A percentile compares a stretch with the other conserved stretches of the same genome.
Conservation (phyloP, 2,113 vertebrate species). For the Noctilio leporinus region DNA sequence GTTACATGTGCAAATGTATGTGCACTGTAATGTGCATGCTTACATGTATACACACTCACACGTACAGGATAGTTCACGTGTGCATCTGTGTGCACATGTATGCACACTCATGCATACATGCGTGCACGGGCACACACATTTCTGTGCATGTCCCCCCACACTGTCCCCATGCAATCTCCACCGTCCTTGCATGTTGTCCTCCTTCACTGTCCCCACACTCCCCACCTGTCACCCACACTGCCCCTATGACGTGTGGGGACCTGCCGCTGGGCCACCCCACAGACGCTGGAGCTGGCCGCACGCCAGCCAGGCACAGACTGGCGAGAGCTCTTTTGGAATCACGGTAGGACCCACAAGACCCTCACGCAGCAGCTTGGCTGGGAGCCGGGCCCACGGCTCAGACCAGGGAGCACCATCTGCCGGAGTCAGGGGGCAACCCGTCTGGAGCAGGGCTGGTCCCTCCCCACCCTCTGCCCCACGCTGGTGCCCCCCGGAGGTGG, state of each 20-base stretch:
- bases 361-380: neutral
- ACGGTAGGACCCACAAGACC: neutral
- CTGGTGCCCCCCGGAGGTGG: neutral
- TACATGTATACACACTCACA: accelerated
- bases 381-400: neutral
- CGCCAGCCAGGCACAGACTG: accelerated
- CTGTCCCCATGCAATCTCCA: neutral
- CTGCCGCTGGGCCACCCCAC: neutral
- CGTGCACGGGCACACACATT: neutral
- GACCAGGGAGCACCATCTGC: neutral
- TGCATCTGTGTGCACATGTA: too few relatives aligned
- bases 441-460: neutral
- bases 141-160: neutral
- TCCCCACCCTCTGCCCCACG: too few relatives aligned
- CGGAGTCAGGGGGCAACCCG: neutral
- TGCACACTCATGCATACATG: too few relatives aligned
- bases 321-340: neutral
- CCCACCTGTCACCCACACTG: neutral
- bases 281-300: neutral
- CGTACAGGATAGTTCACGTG: neutral
- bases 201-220: neutral
- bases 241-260: neutral
- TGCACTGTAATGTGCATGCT: accelerated
- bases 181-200: neutral
- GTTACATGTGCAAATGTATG: too few relatives aligned